Evolutionary conservation across 2,113 vertebrate genomes (phyloP), one percentile per base, ranked within the genome.

Genomic region (Gymnarchus niloticus): DNA sequence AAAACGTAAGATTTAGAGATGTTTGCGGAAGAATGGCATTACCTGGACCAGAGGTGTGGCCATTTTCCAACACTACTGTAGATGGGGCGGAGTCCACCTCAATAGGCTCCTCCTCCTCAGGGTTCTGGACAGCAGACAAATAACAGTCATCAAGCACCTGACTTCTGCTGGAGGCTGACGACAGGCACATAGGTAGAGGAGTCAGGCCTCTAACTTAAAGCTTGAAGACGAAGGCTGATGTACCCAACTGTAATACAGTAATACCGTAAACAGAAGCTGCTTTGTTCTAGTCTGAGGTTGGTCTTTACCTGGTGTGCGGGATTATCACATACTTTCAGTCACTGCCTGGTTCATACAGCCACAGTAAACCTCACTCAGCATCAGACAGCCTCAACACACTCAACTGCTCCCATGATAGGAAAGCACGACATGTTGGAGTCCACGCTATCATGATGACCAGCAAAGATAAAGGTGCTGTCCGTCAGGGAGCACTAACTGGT

Each of bases 81-180:
- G 85, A 28, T 0, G 91, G 90, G 49, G 85, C 46, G 19, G 88
- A 89, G 88, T 95, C 94, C 48, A 94, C 92, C 51, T 95, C 93
- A 17, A 93, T 94, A 6, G 93, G 93, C 85, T 95, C 94, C 81
- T 94, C 94, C 69, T 92, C 90, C 69, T 94, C 94, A 87, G 92
- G 89, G 84, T 94, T 95, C 94, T 95, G 90, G 82, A 92, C 87
- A 73, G 65, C 49, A 76, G 49, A 52, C 5, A 37, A 17, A n/a
- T n/a, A 69, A 84, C 12, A 84, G 41, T 25, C 19, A 73, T 84
- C 14, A 73, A 73, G 14, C 65, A 48, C 10, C 48, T 33, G 48
- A 4, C 6, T n/a, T 61, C 4, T n/a, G 57, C 57, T 23, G 57
- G 21, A 8, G 57, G 57, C 23, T 61, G 37, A 5, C n/a, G 33